Conservation (phyloP, 2,797 vertebrate species). For the Mallotus villosus region DNA sequence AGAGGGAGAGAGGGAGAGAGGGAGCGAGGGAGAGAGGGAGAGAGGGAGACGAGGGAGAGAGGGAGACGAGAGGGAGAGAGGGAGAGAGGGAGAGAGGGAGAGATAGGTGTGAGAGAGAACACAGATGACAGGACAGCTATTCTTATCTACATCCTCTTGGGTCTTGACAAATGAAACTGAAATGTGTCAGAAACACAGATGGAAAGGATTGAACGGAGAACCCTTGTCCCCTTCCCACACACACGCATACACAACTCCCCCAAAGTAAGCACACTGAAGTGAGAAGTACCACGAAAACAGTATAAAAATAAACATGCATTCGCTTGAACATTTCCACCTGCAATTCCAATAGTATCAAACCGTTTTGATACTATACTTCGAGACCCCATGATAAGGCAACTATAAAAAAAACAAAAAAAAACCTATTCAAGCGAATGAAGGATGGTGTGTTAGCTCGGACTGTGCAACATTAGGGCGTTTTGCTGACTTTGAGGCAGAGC, state of each 20-base stretch:
- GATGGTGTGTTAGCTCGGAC: too few relatives aligned
- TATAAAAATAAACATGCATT: neutral
- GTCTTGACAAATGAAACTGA: neutral
- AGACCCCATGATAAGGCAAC: too few relatives aligned
- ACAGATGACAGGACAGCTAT: neutral
- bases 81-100: neutral
- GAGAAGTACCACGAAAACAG: neutral
- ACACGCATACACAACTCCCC: neutral
- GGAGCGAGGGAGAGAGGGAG: neutral
- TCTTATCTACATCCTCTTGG: neutral
- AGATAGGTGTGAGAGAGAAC: neutral
- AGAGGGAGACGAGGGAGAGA: neutral
- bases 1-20: neutral
- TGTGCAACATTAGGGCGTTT: too few relatives aligned
- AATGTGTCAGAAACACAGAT: constrained; percentile 6
- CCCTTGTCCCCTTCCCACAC: neutral
- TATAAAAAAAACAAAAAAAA: too few relatives aligned
- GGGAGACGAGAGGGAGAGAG: neutral
- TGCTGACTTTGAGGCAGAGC: too few relatives aligned
- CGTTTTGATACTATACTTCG: too few relatives aligned
- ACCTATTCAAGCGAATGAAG: too few relatives aligned
- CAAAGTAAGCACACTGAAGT: neutral
- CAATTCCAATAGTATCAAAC: too few relatives aligned
- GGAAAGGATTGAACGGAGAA: neutral
- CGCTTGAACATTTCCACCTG: too few relatives aligned